Conservation (phyloP, 2,888 invertebrate genomes). For the Coelinius sp. region DNA sequence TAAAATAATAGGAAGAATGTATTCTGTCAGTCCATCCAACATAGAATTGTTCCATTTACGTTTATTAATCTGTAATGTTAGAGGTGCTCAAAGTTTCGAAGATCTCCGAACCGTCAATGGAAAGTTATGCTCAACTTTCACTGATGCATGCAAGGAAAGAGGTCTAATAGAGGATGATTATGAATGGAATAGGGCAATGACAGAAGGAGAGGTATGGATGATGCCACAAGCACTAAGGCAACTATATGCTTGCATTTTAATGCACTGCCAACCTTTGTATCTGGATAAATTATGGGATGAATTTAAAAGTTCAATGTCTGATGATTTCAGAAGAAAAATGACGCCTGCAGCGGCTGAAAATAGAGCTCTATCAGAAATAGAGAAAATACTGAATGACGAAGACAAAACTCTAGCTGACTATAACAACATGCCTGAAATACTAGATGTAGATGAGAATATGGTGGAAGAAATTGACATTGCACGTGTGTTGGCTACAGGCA, state of each 20-base stretch:
- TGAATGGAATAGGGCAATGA: conserved; percentile 38
- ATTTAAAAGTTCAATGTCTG: conserved; percentile 21
- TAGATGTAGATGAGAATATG: background rate
- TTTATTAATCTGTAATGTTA: conserved; percentile 51
- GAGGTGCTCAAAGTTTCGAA: conserved; percentile 53
- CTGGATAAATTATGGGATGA: conserved; percentile 47
- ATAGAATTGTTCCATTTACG: conserved; percentile 11
- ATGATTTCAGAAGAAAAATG: background rate
- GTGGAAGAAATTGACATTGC: background rate
- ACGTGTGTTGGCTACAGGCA: background rate
- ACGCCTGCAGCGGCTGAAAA: background rate
- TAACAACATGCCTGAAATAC: background rate
- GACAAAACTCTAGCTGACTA: background rate
- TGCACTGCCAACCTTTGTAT: conserved; percentile 45
- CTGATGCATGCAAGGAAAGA: conserved; percentile 48
- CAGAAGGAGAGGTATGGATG: conserved; percentile 34
- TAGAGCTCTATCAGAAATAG: background rate
- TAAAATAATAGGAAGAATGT: no score
- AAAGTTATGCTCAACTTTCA: conserved; percentile 21
- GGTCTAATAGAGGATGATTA: conserved; percentile 54
- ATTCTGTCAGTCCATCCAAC: no score
- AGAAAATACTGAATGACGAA: background rate
- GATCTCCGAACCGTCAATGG: conserved; percentile 54
- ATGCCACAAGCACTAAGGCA: conserved; percentile 49
- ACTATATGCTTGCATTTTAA: conserved; percentile 53